A percentile compares a stretch with the other conserved stretches of the same genome.
phyloP scores from a whole-genome alignment of 2,113 vertebrate genomes.

The Myrmecophaga tridactyla region DNA sequence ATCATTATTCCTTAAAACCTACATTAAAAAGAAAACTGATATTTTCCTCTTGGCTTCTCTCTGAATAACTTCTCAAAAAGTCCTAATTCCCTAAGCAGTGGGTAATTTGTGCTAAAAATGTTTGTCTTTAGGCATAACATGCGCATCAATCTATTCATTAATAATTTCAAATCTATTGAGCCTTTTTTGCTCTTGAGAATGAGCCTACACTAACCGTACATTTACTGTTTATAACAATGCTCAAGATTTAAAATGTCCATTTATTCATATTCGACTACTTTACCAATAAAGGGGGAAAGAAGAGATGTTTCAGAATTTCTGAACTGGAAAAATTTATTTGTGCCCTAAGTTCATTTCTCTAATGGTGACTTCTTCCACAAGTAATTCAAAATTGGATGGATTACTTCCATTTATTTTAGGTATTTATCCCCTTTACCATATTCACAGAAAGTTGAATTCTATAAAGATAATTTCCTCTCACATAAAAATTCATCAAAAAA shows the following conservation, averaged over 20 bases:
- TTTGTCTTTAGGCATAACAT: conserved; percentile 14
- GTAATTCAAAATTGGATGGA: conserved; percentile 7
- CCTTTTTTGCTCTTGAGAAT: not conserved
- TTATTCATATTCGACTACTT: not conserved
- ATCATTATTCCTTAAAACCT: not conserved
- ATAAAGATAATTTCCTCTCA: conserved; percentile 25
- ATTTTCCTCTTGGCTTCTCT: not conserved
- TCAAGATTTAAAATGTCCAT: conserved; percentile 49
- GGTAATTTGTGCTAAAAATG: not conserved
- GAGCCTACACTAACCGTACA: not conserved
- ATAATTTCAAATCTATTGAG: conserved; percentile 15
- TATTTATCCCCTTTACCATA: not conserved
- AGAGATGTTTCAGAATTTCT: not conserved
- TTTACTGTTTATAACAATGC: not conserved
- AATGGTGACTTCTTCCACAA: conserved; percentile 1
- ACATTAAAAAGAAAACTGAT: not conserved
- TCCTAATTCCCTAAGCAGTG: not conserved
- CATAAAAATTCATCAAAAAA: conserved; percentile 24
- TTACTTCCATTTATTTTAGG: not conserved
- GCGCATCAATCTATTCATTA: not conserved
- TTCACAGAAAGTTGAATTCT: not conserved
- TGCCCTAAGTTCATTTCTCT: conserved; percentile 2
- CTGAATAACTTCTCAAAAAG: not conserved
- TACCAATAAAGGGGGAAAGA: not conserved
- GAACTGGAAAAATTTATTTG: not conserved